Percentiles rank a stretch among this genome's conserved stretches.
Evolutionary conservation across 2,113 vertebrate species (phyloP).

Genomic region (Sinocyclocheilus anophthalmus): DNA sequence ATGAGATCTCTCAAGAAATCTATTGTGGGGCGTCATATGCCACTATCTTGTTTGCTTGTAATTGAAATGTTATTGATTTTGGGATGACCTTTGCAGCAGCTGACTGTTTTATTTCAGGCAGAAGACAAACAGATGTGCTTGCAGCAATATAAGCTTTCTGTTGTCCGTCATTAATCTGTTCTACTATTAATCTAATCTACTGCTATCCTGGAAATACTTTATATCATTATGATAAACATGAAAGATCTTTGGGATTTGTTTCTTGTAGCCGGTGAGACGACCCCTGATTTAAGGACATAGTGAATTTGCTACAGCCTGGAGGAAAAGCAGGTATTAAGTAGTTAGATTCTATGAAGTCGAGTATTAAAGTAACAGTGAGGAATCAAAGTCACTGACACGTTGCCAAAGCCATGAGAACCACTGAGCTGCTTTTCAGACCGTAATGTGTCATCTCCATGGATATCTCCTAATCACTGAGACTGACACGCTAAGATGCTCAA

Average conservation of each 20-base stretch:
- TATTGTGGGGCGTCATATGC: constrained; percentile 8
- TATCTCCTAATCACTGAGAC: background rate
- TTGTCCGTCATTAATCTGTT: background rate
- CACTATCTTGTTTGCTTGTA: constrained; percentile 27
- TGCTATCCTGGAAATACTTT: background rate
- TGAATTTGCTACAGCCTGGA: background rate
- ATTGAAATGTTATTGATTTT: constrained; percentile 60
- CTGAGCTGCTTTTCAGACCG: background rate
- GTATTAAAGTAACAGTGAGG: no score
- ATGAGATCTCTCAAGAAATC: constrained; percentile 16
- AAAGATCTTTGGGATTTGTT: background rate
- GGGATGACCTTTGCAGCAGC: constrained; percentile 52
- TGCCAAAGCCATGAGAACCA: constrained; percentile 1
- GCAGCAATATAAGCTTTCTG: constrained; percentile 34
- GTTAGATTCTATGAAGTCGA: no score
- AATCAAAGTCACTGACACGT: no score
- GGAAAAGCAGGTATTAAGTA: background rate
- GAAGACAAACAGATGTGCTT: constrained; percentile 48
- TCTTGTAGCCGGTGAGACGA: background rate
- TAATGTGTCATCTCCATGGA: constrained; percentile 8
- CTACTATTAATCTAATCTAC: no score
- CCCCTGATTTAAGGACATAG: no score
- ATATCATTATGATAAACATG: background rate
- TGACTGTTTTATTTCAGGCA: constrained; percentile 53
- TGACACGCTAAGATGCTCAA: background rate